phyloP scores from a whole-genome alignment of 2,888 invertebrate genomes.

The Agonopterix heracliana region DNA sequence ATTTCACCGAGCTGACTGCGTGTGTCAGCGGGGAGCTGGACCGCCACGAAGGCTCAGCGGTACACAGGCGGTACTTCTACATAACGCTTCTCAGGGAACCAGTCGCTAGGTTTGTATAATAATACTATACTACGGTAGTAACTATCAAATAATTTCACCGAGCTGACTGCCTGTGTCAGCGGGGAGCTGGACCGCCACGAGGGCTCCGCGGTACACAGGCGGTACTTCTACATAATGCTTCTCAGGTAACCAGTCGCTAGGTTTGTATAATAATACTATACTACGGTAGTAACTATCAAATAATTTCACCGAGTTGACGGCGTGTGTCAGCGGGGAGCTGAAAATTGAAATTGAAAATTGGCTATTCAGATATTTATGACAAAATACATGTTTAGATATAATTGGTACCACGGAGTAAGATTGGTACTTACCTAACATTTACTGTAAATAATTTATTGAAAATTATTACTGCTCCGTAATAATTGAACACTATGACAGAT shows the following conservation, averaged over 20 bases:
- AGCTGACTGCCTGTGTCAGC: constrained; percentile 93
- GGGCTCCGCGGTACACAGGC: constrained; percentile 84
- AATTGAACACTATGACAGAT: too few relatives aligned
- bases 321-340: constrained; percentile 92
- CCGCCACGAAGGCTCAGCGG: constrained; percentile 89
- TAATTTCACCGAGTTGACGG: constrained; percentile 95
- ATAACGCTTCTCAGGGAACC: constrained; percentile 97
- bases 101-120: constrained; percentile 76
- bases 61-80: constrained; percentile 94
- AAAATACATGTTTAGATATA: background rate
- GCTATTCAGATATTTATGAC: background rate
- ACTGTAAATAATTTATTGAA: too few relatives aligned
- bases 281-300: too few relatives aligned
- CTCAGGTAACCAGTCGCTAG: constrained; percentile 94
- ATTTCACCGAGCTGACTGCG: constrained; percentile 96
- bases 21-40: constrained; percentile 95
- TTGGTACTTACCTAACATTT: too few relatives aligned
- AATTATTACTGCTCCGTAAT: too few relatives aligned
- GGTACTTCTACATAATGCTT: constrained; percentile 98
- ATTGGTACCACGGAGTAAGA: too few relatives aligned
- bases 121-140: constrained; percentile 2
- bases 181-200: constrained; percentile 94
- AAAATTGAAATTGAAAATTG: background rate
- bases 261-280: constrained; percentile 22
- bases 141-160: constrained; percentile 94